Percentiles rank a stretch among this genome's conserved stretches.
These are phyloP conservation scores for Hydrolagus affinis DNA, from an alignment of 2,113 vertebrate genomes.

Conservation along the genomic window DNA sequence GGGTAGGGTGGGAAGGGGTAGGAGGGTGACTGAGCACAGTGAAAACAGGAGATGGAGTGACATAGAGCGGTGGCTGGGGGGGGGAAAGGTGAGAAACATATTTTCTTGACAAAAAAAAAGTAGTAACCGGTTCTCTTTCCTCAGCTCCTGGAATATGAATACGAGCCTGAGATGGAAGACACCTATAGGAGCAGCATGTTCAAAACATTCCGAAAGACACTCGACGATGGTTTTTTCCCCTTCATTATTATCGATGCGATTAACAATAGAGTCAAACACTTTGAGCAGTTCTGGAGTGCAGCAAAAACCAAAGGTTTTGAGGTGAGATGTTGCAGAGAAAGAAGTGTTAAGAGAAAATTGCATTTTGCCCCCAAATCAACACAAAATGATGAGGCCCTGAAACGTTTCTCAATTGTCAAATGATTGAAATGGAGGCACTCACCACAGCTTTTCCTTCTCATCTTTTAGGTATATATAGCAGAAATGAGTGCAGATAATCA, in stretches of 20 bases:
- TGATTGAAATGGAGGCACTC: not conserved
- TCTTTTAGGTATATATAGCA: constrained; percentile 83
- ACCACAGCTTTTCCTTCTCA: not conserved
- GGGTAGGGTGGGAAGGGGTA: too few species aligned
- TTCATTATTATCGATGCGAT: constrained; percentile 96
- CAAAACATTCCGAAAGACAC: constrained; percentile 95
- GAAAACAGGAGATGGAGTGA: too few species aligned
- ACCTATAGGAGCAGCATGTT: constrained; percentile 93
- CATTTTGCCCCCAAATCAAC: not conserved
- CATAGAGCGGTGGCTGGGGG: too few species aligned
- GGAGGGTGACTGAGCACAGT: too few species aligned
- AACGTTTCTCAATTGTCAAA: not conserved
- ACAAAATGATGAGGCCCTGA: not conserved
- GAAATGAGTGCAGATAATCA: constrained; percentile 91
- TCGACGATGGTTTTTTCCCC: constrained; percentile 96
- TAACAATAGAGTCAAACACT: constrained; percentile 88
- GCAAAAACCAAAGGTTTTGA: constrained; percentile 98
- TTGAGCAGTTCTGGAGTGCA: constrained; percentile 97
- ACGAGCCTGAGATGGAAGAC: constrained; percentile 95
- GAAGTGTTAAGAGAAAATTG: not conserved
- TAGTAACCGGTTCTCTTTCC: too few species aligned
- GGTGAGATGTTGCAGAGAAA: constrained; percentile 51
- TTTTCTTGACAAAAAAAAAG: not conserved
- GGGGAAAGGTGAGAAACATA: too few species aligned
- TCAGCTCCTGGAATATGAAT: constrained; percentile 91